phyloP scores from a whole-genome alignment of 2,797 vertebrate species.

The Huso huso region DNA sequence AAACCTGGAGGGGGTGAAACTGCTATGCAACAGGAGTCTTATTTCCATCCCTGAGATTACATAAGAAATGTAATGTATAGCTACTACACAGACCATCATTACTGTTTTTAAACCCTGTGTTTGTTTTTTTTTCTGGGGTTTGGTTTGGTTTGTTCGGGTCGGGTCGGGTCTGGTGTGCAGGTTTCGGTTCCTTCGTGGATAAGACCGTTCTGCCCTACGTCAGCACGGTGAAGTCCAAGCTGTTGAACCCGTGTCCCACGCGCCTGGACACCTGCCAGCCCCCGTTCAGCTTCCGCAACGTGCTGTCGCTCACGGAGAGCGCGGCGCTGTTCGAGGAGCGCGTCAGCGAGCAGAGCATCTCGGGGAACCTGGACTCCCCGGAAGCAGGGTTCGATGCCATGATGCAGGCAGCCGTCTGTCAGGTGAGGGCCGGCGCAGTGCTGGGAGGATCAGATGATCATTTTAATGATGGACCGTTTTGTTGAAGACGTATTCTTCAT shows the following conservation, averaged over 20 bases:
- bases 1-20: no score
- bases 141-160: background rate
- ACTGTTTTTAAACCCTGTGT: no score
- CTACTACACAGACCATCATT: background rate
- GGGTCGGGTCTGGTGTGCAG: slow-evolving; percentile 29
- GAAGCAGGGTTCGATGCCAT: slow-evolving; percentile 71
- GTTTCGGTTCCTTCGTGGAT: slow-evolving; percentile 72
- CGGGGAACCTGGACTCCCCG: slow-evolving; percentile 59
- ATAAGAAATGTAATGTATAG: no score
- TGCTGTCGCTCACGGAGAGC: slow-evolving; percentile 50
- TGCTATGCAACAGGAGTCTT: no score
- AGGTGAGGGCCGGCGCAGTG: slow-evolving; percentile 37
- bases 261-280: slow-evolving; percentile 45
- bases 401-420: slow-evolving; percentile 62
- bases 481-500: no score
- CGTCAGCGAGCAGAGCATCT: slow-evolving; percentile 58
- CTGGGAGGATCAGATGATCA: background rate
- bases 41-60: no score
- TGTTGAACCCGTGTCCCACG: slow-evolving; percentile 50
- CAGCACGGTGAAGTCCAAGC: slow-evolving; percentile 42
- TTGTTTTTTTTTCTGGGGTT: background rate
- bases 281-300: slow-evolving; percentile 56
- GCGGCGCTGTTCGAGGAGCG: slow-evolving; percentile 46
- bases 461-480: no score
- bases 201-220: slow-evolving; percentile 65